phyloP scores from a whole-genome alignment of 2,888 invertebrate species.

The Drosophila antonietae region DNA sequence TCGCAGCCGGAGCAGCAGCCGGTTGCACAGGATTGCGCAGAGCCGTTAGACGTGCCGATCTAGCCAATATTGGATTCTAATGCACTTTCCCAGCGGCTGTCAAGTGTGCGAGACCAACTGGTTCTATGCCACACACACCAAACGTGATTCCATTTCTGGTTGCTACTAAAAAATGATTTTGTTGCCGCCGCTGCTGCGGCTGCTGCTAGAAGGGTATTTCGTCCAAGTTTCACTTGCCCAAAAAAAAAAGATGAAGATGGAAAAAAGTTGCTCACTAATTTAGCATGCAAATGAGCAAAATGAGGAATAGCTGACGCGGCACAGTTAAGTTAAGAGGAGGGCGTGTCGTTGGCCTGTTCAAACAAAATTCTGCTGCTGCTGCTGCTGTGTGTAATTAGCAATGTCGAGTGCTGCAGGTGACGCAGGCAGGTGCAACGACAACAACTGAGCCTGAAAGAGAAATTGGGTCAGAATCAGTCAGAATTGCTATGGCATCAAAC shows the following conservation, averaged over 20 bases:
- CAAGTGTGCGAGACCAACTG: conserved; percentile 31
- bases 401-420: conserved; percentile 19
- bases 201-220: conserved; percentile 10
- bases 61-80: conserved; percentile 30
- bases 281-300: conserved; percentile 8
- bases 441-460: conserved; percentile 38
- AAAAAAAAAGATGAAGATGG: not conserved
- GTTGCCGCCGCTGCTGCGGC: not conserved
- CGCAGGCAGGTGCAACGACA: conserved; percentile 19
- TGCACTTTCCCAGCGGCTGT: conserved; percentile 61
- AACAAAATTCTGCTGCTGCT: not conserved
- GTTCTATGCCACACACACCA: conserved; percentile 16
- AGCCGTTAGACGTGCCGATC: conserved; percentile 1
- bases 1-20: conserved; percentile 51
- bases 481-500: conserved; percentile 29
- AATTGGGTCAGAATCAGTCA: conserved; percentile 54
- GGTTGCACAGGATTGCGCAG: conserved; percentile 49
- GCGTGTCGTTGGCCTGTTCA: conserved; percentile 24
- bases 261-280: not conserved
- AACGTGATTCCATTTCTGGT: conserved; percentile 14
- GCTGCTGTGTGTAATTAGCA: conserved; percentile 30
- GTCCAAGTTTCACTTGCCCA: not conserved
- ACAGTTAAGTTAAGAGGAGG: not conserved
- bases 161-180: not conserved
- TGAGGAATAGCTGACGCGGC: conserved; percentile 1